Evolutionary conservation across 1,140 invertebrate species (phyloP), one percentile per base, ranked within the genome.

Genomic region (Drosophila prosaltans): DNA sequence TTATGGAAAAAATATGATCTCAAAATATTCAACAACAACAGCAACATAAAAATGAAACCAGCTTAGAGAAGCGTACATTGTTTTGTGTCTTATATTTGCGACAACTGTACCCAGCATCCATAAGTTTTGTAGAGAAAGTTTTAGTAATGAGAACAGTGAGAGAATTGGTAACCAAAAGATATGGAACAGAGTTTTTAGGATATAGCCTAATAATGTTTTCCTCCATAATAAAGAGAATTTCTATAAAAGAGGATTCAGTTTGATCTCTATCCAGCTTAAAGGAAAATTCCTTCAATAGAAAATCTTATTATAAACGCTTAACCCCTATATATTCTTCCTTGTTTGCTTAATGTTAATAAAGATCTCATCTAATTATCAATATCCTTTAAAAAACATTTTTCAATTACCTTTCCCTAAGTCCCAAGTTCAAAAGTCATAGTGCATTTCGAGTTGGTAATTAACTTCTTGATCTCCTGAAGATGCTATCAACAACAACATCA

Each of bases 1-100:
- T 76, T 82, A 84, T 84, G 72, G 76, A 88, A 86, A 86, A 82
- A 79, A 81, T 81, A 86, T 86, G 82, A 86, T 51, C 45, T 26
- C 69, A 78, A 79, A 74, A 74, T 65, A 76, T 70, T 73, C 68
- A 80, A 71, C 71, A 79, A 85, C 78, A 43, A 43, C 41, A n/a
- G 26, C 45, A 45, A 45, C 16, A 51, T 9, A 51, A 8, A 51
- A 51, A 51, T 51, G 21, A 51, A 51, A 24, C 8, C 45, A 86
- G 82, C 69, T 81, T 81, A 85, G 78, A 85, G 78, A 59, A 41
- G 58, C 68, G 67, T 69, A 76, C 72, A 75, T 86, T 75, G 69
- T 57, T 65, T 51, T 65, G 7, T 62, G 60, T 11, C 36, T 45
- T 51, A 9, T 51, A 51, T 60, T 55, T 65, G 82, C 32, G 67